Evolutionary conservation across 2,888 invertebrate species (phyloP).

Genomic region (Drosophila pullipes): DNA sequence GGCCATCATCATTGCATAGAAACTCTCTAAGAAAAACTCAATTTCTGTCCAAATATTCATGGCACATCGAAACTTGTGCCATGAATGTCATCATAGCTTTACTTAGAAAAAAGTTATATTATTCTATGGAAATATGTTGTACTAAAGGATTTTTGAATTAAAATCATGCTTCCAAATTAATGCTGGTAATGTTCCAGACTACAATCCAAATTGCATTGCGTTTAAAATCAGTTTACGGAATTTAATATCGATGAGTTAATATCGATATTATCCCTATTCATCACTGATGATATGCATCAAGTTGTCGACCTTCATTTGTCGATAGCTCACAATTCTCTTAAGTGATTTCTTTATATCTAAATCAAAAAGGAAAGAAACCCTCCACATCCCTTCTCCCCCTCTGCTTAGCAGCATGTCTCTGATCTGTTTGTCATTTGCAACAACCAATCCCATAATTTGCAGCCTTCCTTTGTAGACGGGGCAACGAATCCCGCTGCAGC

Average conservation of each 20-base stretch:
- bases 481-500: conserved; percentile 10
- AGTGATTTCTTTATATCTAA: background rate
- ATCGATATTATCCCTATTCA: background rate
- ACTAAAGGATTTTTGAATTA: background rate
- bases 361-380: background rate
- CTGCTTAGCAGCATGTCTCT: background rate
- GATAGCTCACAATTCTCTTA: background rate
- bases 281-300: background rate
- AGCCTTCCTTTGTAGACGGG: conserved; percentile 19
- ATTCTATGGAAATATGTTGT: background rate
- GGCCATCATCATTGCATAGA: conserved; percentile 27
- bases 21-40: background rate
- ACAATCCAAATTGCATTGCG: background rate
- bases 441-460: conserved; percentile 31
- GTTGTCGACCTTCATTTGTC: background rate
- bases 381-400: background rate
- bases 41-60: conserved; percentile 40
- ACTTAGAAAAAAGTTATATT: rapidly evolving
- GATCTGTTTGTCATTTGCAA: conserved; percentile 35
- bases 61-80: background rate
- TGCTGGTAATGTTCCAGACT: rapidly evolving
- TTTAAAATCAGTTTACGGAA: background rate
- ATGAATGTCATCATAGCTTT: background rate
- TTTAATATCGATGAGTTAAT: background rate
- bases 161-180: background rate